Evolutionary conservation across 2,888 invertebrate species (phyloP), one percentile per base, ranked within the genome.

Genomic region (Melieria picta): DNA sequence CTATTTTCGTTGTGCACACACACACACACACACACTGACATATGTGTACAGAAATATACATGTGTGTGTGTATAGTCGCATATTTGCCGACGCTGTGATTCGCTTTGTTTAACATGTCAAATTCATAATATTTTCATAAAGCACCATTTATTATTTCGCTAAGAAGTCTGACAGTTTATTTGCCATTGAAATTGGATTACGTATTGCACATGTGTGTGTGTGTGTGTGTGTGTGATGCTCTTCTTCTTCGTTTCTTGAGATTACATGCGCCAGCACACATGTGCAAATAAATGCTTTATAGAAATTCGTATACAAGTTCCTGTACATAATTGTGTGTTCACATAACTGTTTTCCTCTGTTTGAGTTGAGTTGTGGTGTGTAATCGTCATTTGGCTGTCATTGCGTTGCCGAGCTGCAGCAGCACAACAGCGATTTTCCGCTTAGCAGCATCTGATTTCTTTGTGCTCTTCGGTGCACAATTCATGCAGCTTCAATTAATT

Each of bases 101-200:
- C 64, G 47, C 60, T 62, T 74, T 69, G 74, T 74, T 71, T 69
- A 58, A 65, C 69, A 72, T 74, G 74, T 74, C 74, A 74, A 74
- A 74, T 72, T 72, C 74, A 72, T 74, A 74, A 74, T 74, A 74
- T 74, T 72, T 74, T 72, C 69, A 69, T 72, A 74, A 74, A 74
- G 69, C 66, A 71, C 71, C 69, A 74, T 74, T 74, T 71, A 71
- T 74, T 74, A 74, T 74, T 69, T 74, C 69, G 69, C 69, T 72
- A 69, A 69, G 56, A 65, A 65, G 65, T 61, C 56, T 72, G 72
- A 65, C 72, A 69, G 72, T 72, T 65, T 72, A 69, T 69, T 72
- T 72, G 65, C 68, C 68, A 69, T 72, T 61, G 67, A 72, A 72
- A 72, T 72, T 72, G 65, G 72, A 72, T 72, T 69, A 72, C n/a